Base-by-base conservation (phyloP, 2,113 vertebrate species). In the Nymphicus hollandicus region DNA sequence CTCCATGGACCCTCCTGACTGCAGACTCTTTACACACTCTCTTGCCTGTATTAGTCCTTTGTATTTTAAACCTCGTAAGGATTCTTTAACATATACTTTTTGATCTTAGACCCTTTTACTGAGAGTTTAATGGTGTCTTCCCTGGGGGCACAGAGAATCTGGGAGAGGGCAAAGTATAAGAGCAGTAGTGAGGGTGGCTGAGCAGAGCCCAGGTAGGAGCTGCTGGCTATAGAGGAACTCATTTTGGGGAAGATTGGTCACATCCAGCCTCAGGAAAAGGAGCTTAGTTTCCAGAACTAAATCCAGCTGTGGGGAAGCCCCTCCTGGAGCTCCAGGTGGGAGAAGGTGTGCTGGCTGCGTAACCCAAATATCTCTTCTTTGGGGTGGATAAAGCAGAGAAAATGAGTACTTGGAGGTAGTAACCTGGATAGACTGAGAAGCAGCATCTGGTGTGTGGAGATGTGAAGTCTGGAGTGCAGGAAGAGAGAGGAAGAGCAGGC, bases 21-120 rank as follows among this genome's bases (percentile, higher is more conserved):
- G 49, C 50, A 66, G 22, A 3, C 23, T 28, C 56, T 63, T 46
- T 23, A 13, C 43, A 19, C 0, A 0, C 43, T 81, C 29, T 43
- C 24, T 77, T 47, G n/a, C 18, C 81, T 72, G 31, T 13, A 5
- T n/a, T 20, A 25, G 22, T 28, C 16, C 53, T 82, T 29, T 28
- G 13, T 44, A 15, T 70, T 89, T 91, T 27, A 49, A 44, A 53
- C 15, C 8, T 72, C 11, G 27, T 13, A 27, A 61, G 43, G 43
- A 31, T 20, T 64, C 66, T 74, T 70, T n/a, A 7, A 17, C 6
- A 12, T 3, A 3, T 10, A 5, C 19, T 52, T 88, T 65, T 66
- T 65, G 4, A 46, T 66, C 35, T 64, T 56, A 53, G 53, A 53
- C 17, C 16, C 15, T 65, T 78, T 29, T 18, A 33, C 20, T 28